Base-by-base conservation (phyloP, 2,797 vertebrate species). In the Chelidonichthys spinosus region DNA sequence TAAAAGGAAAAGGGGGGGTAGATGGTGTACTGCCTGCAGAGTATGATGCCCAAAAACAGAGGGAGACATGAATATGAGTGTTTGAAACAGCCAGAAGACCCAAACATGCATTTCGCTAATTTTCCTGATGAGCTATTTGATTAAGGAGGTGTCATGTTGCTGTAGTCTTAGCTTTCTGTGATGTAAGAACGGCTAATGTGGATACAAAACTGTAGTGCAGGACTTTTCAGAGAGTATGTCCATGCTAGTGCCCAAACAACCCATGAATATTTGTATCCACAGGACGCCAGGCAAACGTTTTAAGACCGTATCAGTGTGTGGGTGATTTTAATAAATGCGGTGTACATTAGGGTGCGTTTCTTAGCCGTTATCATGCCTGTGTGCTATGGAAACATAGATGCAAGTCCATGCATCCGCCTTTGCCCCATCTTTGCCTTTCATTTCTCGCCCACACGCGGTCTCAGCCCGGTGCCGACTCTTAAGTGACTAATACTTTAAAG, bases 401-500 rank as follows among this genome's bases (percentile, higher is more conserved):
- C 33, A 53, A 83, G 37, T 37, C 72, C 44, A 61, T 74, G 59
- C 72, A 63, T 46, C 63, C 73, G 36, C 46, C 32, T 50, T 72
- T 56, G 69, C 47, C 53, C 46, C 55, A 69, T 82, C 74, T 55
- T 69, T 79, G 74, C 69, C 74, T 86, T 83, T 84, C 65, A 82
- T 86, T 82, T 49, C 65, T 79, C 88, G 85, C 90, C 89, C 88
- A 90, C 90, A 87, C 79, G 76, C 70, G 68, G 87, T 89, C 83
- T 83, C 65, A 56, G 79, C 80, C 13, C 69, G 52, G 74, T 18
- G 3, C 63, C 1, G 43, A 71, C 77, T 83, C 77, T 76, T 64
- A 86, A 85, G 76, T 88, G 87, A 91, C 86, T 89, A 90, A 89
- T 85, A 77, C 86, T 90, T 88, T 81, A 84, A 87, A 89, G 71